Base-by-base conservation (phyloP, 1,140 invertebrate genomes). In the Drosophila equinoxialis region DNA sequence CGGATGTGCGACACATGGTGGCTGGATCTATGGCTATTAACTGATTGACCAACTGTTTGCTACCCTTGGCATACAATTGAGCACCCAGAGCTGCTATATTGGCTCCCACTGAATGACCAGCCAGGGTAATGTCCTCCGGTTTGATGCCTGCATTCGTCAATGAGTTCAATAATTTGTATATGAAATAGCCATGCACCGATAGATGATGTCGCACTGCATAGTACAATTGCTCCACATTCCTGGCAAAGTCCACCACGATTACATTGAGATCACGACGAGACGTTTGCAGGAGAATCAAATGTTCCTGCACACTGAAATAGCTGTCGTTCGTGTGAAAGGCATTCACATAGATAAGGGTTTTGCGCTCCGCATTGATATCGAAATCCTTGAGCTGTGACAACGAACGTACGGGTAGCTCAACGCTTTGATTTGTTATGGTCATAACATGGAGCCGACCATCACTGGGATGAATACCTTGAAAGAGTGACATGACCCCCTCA, bases 91-190 rank as follows among this genome's bases (percentile, higher is more conserved):
- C 90, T 1, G 90, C 90, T 11, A 90, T 89, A 69, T 91, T 91
- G 0, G 90, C 86, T 6, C 90, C 90, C 42, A 91, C 90, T 23
- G 90, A 91, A 30, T 91, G 90, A n/a, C 90, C 90, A 2, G 87
- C 90, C 42, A 91, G 23, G 0, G 83, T 91, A 0, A 91, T 87
- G 17, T 90, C 83, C 62, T 77, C 51, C 1, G 73, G 45, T 1
- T 57, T 37, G 3, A 91, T 66, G 5, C 90, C 90, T 0, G 74
- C 69, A n/a, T 78, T 78, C 1, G 37, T 68, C 0, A 91, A 48
- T 1, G 75, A 74, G 8, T 57, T 65, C 13, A 91, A 8, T 0
- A 91, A 57, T 41, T 89, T 89, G 35, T 87, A 77, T 5, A 91
- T 74, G 48, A 84, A 90, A 35, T 90, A 90, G 13, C 83, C 90